Evolutionary conservation across 2,797 vertebrate genomes (phyloP).

Genomic region (Simalia tracyae): DNA sequence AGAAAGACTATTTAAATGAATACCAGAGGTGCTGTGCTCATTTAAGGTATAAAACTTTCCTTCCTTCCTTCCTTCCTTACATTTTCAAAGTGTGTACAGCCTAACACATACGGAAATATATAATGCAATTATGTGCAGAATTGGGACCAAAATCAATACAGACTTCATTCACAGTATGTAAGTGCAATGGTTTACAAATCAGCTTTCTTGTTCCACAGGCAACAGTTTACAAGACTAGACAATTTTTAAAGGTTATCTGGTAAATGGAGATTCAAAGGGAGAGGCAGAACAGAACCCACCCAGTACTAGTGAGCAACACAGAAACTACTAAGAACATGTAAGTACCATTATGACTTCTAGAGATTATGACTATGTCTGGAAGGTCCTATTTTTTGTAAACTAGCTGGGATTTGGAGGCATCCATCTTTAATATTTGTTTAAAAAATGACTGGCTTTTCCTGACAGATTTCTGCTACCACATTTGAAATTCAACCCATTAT

Average conservation of each 20-base stretch:
- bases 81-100: not conserved
- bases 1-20: not conserved
- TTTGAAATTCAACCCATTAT: slow-evolving; percentile 40
- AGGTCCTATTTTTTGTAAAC: slow-evolving; percentile 47
- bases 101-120: not conserved
- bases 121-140: slow-evolving; percentile 31
- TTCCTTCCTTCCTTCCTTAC: not conserved
- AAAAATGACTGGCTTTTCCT: slow-evolving; percentile 45
- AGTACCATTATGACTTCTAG: slow-evolving; percentile 37
- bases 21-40: not conserved
- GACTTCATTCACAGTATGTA: slow-evolving; percentile 59
- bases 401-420: slow-evolving; percentile 30
- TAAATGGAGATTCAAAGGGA: slow-evolving; percentile 14
- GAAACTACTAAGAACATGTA: slow-evolving; percentile 52
- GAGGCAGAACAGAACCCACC: slow-evolving; percentile 44
- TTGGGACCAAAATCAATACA: slow-evolving; percentile 51
- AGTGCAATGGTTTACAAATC: slow-evolving; percentile 37
- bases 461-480: slow-evolving; percentile 49
- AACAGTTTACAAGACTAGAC: slow-evolving; percentile 26
- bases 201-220: slow-evolving; percentile 44
- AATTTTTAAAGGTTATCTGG: slow-evolving; percentile 33
- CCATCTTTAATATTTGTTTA: slow-evolving; percentile 44
- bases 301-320: slow-evolving; percentile 54
- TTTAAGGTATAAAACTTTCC: not conserved
- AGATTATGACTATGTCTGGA: slow-evolving; percentile 49